Evolutionary conservation across 2,797 vertebrate genomes (phyloP).

Genomic region (Botia kubotai): DNA sequence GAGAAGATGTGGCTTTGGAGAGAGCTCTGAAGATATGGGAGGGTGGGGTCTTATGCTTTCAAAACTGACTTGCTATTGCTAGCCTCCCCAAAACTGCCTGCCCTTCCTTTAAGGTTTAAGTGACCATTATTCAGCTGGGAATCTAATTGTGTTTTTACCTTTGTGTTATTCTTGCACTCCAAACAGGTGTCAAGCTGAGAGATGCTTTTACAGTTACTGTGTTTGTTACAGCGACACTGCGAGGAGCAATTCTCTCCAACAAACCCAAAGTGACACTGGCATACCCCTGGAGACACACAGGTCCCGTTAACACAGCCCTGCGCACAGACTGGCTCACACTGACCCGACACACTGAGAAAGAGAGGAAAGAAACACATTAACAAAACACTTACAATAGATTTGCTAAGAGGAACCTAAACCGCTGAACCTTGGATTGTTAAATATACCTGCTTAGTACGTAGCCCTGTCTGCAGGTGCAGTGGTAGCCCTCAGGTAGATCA

Average conservation of each 20-base stretch:
- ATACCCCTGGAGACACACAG: slow-evolving; percentile 87
- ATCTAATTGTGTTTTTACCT: not conserved
- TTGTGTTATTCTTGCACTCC: slow-evolving; percentile 90
- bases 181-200: slow-evolving; percentile 84
- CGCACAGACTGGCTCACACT: slow-evolving; percentile 89
- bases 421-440: not conserved
- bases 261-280: slow-evolving; percentile 91
- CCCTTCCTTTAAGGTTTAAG: no score
- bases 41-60: no score
- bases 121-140: no score
- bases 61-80: no score
- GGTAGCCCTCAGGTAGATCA: slow-evolving; percentile 83
- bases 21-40: no score
- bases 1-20: no score
- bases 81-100: no score
- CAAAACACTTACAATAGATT: no score
- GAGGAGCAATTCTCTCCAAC: slow-evolving; percentile 91
- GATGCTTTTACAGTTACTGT: slow-evolving; percentile 89
- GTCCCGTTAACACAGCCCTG: slow-evolving; percentile 92
- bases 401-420: not conserved
- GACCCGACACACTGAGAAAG: slow-evolving; percentile 76
- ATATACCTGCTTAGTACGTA: slow-evolving; percentile 87
- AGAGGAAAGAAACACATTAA: not conserved
- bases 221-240: slow-evolving; percentile 92
- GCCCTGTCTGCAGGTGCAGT: slow-evolving; percentile 90